Conservation (phyloP, 2,797 vertebrate species). For the Thamnophis elegans region DNA sequence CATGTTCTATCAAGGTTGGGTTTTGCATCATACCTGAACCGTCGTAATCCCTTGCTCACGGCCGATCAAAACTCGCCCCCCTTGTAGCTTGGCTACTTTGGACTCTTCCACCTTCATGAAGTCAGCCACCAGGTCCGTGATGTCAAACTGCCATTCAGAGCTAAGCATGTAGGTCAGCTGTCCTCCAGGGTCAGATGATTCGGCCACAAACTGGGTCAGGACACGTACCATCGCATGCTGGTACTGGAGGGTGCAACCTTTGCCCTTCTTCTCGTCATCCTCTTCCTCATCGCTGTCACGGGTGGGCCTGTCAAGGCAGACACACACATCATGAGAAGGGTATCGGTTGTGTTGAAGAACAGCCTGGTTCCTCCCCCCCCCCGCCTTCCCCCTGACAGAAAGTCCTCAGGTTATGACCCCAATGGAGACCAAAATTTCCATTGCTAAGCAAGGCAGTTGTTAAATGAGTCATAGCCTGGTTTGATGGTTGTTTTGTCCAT, state of each 20-base stretch:
- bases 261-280: conserved; percentile 90
- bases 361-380: neutral
- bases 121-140: conserved; percentile 87
- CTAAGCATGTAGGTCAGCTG: conserved; percentile 89
- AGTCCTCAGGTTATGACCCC: neutral
- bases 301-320: conserved; percentile 78
- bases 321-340: neutral
- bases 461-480: neutral
- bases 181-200: conserved; percentile 78
- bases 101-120: conserved; percentile 93
- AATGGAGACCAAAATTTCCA: neutral
- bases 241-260: conserved; percentile 90
- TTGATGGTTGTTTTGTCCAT: neutral
- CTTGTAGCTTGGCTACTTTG: conserved; percentile 82
- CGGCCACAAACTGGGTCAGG: conserved; percentile 92
- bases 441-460: neutral
- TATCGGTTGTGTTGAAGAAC: neutral
- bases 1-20: neutral
- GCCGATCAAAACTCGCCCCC: conserved; percentile 84
- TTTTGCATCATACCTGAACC: conserved; percentile 78
- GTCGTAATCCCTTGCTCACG: conserved; percentile 90
- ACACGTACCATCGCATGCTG: conserved; percentile 89
- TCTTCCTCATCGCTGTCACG: conserved; percentile 97
- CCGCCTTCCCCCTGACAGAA: neutral
- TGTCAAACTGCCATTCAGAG: conserved; percentile 92